Percentiles rank a stretch among this genome's conserved stretches.
phyloP scores from a whole-genome alignment of 1,140 invertebrate species.

The Zaprionus africanus region DNA sequence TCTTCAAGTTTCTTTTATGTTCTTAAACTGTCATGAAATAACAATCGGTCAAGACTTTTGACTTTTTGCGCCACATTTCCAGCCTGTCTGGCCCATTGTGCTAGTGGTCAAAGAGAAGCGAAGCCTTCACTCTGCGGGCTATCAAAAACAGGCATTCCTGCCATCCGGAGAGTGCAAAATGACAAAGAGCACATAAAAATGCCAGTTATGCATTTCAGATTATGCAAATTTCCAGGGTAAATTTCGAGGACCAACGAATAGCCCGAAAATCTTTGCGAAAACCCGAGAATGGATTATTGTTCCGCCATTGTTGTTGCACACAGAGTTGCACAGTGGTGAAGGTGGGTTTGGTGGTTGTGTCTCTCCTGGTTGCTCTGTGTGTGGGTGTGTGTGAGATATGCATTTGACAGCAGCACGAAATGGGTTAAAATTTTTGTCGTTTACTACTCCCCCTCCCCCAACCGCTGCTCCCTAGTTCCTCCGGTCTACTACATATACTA shows the following conservation, averaged over 20 bases:
- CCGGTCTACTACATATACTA: constrained; percentile 15
- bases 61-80: not conserved
- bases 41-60: constrained; percentile 2
- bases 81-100: not conserved
- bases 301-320: constrained; percentile 7
- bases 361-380: constrained; percentile 9
- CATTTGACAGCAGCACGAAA: constrained; percentile 23
- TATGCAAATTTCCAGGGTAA: constrained; percentile 11
- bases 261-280: not conserved
- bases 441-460: not conserved
- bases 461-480: not conserved
- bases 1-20: no score
- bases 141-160: constrained; percentile 27
- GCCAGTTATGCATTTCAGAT: not conserved
- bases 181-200: constrained; percentile 20
- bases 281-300: constrained; percentile 10
- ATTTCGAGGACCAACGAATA: constrained; percentile 2
- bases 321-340: constrained; percentile 3
- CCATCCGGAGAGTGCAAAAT: constrained; percentile 9
- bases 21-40: no score
- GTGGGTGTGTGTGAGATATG: constrained; percentile 30
- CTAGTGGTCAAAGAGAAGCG: constrained; percentile 15
- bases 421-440: constrained; percentile 18
- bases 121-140: constrained; percentile 13
- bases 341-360: constrained; percentile 14